Evolutionary conservation across 2,797 vertebrate species (phyloP).

Genomic region (Hyperoplus lanceolatus): DNA sequence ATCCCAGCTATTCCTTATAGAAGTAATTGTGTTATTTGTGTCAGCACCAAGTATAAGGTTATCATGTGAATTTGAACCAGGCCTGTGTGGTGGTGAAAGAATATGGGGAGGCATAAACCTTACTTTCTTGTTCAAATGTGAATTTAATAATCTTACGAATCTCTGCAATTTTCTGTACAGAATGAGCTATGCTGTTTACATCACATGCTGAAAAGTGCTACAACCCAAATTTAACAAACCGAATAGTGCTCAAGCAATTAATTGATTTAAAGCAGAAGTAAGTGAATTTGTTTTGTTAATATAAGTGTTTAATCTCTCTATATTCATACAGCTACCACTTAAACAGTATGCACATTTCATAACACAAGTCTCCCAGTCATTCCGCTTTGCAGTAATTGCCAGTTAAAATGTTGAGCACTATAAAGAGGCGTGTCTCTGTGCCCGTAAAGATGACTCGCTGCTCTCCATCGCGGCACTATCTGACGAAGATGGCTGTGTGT

Average conservation of each 20-base stretch:
- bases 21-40: background rate
- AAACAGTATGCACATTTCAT: no score
- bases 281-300: no score
- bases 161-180: constrained; percentile 10
- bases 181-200: constrained; percentile 6
- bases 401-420: no score
- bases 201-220: background rate
- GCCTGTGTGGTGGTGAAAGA: background rate
- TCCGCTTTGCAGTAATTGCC: no score
- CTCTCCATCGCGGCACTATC: no score
- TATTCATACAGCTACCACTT: no score
- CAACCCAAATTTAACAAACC: background rate
- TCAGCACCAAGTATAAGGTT: background rate
- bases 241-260: background rate
- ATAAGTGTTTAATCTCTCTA: no score
- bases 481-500: no score
- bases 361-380: no score
- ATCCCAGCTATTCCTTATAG: background rate
- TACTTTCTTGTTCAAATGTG: constrained; percentile 2
- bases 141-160: constrained; percentile 14
- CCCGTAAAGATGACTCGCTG: no score
- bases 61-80: background rate
- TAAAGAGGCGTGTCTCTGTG: no score
- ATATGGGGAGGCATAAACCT: background rate
- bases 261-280: background rate